phyloP scores from a whole-genome alignment of 2,113 vertebrate genomes.

The Platycercus adscitus region DNA sequence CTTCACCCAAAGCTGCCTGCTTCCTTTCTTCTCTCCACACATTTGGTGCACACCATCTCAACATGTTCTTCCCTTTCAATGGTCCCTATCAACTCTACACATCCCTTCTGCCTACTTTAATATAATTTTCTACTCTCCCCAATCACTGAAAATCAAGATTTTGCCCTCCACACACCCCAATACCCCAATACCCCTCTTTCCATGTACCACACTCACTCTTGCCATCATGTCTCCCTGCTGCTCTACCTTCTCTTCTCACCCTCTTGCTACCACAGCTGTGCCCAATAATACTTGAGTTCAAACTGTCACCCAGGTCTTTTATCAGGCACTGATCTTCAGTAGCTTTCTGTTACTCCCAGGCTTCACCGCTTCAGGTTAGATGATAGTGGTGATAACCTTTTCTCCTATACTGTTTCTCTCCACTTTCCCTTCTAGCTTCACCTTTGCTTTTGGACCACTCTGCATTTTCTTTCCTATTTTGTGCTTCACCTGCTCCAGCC shows the following conservation, averaged over 20 bases:
- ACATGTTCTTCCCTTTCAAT: fast-evolving
- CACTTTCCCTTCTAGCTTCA: not conserved
- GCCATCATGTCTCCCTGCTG: not conserved
- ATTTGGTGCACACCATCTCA: not conserved
- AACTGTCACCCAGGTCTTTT: not conserved
- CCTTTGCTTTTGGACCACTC: not conserved
- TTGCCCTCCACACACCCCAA: not conserved
- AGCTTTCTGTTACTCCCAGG: not conserved
- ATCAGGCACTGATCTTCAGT: not conserved
- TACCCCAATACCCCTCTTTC: not conserved
- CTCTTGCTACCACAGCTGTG: not conserved
- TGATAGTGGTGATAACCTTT: not conserved
- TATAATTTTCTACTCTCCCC: not conserved
- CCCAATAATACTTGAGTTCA: not conserved
- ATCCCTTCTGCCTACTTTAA: not conserved
- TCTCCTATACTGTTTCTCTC: not conserved
- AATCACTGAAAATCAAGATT: not conserved
- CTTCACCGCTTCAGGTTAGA: not conserved
- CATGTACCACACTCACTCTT: fast-evolving
- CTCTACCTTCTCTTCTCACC: not conserved
- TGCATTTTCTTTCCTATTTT: not conserved
- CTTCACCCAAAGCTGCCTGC: not conserved
- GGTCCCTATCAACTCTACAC: not conserved
- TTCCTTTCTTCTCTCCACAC: not conserved
- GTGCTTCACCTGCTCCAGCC: not conserved